Base-by-base conservation (phyloP, 2,888 invertebrate species). In the Sesamia inferens region DNA sequence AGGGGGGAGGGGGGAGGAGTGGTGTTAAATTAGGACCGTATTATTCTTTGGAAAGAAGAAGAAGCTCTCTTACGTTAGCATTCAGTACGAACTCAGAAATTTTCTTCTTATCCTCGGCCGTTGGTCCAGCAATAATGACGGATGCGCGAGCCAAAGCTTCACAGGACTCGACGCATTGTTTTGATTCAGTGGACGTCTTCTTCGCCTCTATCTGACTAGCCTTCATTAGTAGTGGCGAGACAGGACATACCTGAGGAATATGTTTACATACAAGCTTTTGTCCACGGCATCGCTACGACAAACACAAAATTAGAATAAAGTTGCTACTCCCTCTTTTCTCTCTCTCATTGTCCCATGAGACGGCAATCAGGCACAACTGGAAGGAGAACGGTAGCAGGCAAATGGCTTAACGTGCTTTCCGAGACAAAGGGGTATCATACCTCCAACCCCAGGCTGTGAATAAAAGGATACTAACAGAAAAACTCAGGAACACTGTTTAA, bases 81-180 rank as follows among this genome's bases (percentile, higher is more conserved):
- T 62, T 54, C 1, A 94, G 79, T 31, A 73, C 79, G 66, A 93
- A 95, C 22, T 90, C 90, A 0, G 86, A 72, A 0, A 91, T 55
- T 22, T 92, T 91, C 0, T 91, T 88, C 59, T 90, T 87, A 0
- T 89, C 88, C 0, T 19, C 7, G 0, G 89, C 59, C 0, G 91
- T 89, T 0, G 95, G 95, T 0, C 95, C 95, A 0, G 95, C 90
- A 59, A 96, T 93, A 10, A 95, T 75, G 1, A 94, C 92, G 4
- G 85, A 82, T 0, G 92, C 86, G 5, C 90, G 73, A 0, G 62
- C 11, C 5, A 95, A 78, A 4, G 89, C 87, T 85, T 0, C 84
- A 67, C 0, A 68, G 90, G 0, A 13, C 6, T 78, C 67, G 0
- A 44, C 48, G 62, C 93, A 93, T 22, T 88, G 88, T 54, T 78